Evolutionary conservation across 2,113 vertebrate genomes (phyloP).

Genomic region (Excalfactoria chinensis): DNA sequence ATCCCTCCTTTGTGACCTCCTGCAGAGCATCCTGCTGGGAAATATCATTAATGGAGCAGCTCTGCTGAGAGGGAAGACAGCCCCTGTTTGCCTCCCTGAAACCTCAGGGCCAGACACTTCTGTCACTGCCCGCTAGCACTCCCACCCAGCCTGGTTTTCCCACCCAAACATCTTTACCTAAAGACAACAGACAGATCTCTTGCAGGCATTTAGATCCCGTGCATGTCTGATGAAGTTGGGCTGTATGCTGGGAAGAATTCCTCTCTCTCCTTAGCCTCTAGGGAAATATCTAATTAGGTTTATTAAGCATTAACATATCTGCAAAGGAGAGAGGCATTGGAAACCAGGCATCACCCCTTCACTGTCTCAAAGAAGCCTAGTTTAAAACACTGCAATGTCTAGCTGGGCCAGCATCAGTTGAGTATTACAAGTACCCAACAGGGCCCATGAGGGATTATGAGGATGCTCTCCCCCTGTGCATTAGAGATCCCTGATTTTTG

Average conservation of each 20-base stretch:
- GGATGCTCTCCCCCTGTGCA: background rate
- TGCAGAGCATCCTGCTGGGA: background rate
- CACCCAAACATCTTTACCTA: background rate
- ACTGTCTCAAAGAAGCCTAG: background rate
- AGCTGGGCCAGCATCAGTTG: background rate
- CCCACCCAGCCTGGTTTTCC: background rate
- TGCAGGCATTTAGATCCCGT: background rate
- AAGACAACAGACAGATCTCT: background rate
- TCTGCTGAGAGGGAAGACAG: background rate
- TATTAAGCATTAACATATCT: background rate
- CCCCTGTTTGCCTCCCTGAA: background rate
- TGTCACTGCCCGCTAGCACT: background rate
- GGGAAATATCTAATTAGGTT: background rate
- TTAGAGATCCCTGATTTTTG: background rate
- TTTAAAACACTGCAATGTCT: background rate
- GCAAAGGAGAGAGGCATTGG: background rate
- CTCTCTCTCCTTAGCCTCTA: background rate
- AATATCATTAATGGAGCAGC: background rate
- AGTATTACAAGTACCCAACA: background rate
- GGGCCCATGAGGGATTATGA: background rate
- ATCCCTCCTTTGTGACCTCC: background rate
- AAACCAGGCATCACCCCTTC: background rate
- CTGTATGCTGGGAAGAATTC: background rate
- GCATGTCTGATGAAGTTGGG: accelerated
- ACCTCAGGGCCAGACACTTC: background rate